phyloP scores from a whole-genome alignment of 2,113 vertebrate genomes.

The Salminus brasiliensis region DNA sequence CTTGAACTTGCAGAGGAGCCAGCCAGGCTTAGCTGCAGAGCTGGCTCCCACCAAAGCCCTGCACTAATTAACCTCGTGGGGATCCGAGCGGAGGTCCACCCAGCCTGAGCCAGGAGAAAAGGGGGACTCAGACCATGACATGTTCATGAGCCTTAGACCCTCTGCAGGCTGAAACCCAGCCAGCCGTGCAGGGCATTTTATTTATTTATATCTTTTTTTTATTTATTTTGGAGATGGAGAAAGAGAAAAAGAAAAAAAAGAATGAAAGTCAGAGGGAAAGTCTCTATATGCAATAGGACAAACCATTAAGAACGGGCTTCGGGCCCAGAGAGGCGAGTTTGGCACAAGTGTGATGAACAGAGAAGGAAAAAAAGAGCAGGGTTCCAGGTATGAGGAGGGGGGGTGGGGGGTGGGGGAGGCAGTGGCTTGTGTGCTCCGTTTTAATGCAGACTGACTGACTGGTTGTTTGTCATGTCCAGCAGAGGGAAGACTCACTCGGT shows the following conservation, averaged over 20 bases:
- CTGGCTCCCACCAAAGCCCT: constrained; percentile 29
- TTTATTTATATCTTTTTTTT: too few relatives aligned
- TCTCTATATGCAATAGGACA: constrained; percentile 31
- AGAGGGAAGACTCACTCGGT: constrained; percentile 24
- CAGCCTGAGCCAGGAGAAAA: not conserved
- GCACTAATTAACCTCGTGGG: constrained; percentile 50
- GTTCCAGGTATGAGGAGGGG: constrained; percentile 30
- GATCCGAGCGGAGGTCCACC: constrained; percentile 39
- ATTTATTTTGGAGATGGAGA: not conserved
- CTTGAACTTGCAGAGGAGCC: constrained; percentile 26
- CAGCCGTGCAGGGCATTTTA: constrained; percentile 19
- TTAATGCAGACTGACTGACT: constrained; percentile 33
- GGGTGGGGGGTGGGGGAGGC: constrained; percentile 7
- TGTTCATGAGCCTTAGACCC: constrained; percentile 30
- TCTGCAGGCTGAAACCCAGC: constrained; percentile 15
- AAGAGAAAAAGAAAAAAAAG: not conserved
- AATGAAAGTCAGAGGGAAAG: not conserved
- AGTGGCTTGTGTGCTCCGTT: not conserved
- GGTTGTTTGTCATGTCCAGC: not conserved
- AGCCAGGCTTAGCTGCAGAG: constrained; percentile 35
- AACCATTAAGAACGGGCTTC: constrained; percentile 40
- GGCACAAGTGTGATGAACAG: constrained; percentile 3
- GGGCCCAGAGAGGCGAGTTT: not conserved
- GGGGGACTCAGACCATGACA: constrained; percentile 14
- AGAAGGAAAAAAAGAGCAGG: not conserved